Base-by-base conservation (phyloP, 2,888 invertebrate species). In the Polia nebulosa region DNA sequence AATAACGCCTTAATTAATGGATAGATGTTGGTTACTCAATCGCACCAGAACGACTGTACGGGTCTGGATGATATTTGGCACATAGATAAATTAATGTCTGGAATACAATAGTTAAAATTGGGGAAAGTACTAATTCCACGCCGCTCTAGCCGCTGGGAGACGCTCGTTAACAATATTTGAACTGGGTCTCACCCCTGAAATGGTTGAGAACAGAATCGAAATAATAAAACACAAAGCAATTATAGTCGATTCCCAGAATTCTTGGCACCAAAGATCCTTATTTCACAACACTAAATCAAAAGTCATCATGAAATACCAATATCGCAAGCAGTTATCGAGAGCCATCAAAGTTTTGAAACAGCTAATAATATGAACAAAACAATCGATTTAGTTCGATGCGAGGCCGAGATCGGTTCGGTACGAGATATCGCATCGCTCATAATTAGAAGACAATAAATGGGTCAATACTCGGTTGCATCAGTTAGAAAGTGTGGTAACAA, bases 381-480 rank as follows among this genome's bases (percentile, higher is more conserved):
- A 78, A 78, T 83, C 81, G 83, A 78, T 78, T 78, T 58, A 61
- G 20, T 75, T 55, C 70, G 60, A 77, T 59, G 52, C 65, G 61
- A 75, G 64, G 82, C 71, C 74, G 75, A 74, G 64, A 85, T 74
- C 67, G 63, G 44, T 75, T 52, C 58, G 62, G 57, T 78, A 72
- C 76, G 76, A 83, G 78, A 83, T 83, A 83, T 85, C 70, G 73
- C 52, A 56, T 82, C 80, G 66, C 49, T 84, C 67, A 76, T 83
- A 84, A 84, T 84, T 85, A 84, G 76, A 73, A 75, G 68, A 70
- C 76, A 78, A 73, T 72, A 80, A 83, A 78, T 80, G 51, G 78
- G 73, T 76, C 45, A 45, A 9, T 70, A 27, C 7, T 39, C 36
- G 56, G 52, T 85, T 83, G 73, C 82, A 69, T 82, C 80, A 82